A percentile compares a stretch with the other conserved stretches of the same genome.
phyloP scores from a whole-genome alignment of 35 echinoderm and acorn worm genomes.

The Patiria miniata region DNA sequence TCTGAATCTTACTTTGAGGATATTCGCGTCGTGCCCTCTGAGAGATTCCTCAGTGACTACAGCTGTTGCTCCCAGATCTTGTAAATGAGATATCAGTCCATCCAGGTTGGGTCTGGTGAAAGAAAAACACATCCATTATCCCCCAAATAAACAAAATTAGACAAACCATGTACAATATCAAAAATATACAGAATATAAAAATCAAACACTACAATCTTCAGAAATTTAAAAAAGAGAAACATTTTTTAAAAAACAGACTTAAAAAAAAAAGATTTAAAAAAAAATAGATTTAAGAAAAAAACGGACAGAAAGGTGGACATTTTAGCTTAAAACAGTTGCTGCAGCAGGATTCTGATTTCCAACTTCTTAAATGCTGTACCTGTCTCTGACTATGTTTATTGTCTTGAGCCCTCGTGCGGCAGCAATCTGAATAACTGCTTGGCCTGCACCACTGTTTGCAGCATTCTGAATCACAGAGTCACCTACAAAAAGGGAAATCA shows the following conservation, averaged over 20 bases:
- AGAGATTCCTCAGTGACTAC: constrained; percentile 73
- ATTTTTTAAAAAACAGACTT: too few species aligned
- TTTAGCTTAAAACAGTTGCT: too few species aligned
- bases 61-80: constrained; percentile 80
- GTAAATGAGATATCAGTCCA: constrained; percentile 58
- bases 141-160: neutral
- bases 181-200: too few species aligned
- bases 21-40: constrained; percentile 35
- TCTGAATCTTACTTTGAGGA: constrained; percentile 60
- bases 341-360: neutral
- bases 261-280: too few species aligned
- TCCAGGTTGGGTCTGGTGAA: constrained; percentile 65
- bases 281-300: too few species aligned
- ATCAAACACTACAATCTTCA: too few species aligned
- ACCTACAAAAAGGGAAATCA: constrained; percentile 54
- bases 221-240: too few species aligned
- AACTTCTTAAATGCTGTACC: constrained; percentile 21
- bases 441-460: constrained; percentile 92
- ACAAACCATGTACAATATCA: too few species aligned
- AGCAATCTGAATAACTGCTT: constrained; percentile 96
- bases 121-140: neutral
- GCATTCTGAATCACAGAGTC: constrained; percentile 95
- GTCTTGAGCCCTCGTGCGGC: constrained; percentile 88
- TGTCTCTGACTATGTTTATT: constrained; percentile 90
- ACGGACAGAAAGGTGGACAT: too few species aligned